Evolutionary conservation across 2,888 invertebrate genomes (phyloP), one percentile per base, ranked within the genome.

Genomic region (Clostera curtula): DNA sequence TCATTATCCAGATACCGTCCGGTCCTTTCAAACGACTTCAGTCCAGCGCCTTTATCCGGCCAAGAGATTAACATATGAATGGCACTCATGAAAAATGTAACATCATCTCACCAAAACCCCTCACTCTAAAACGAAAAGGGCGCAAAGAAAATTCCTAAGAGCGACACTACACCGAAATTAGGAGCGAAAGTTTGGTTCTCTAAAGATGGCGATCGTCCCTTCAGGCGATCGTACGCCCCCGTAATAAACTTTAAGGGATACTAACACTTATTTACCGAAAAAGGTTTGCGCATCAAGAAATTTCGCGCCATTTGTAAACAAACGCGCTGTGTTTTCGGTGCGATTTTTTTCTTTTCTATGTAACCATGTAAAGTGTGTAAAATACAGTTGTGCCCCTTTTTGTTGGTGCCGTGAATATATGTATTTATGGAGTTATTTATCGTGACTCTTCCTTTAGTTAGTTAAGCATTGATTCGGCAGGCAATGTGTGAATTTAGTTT

Each of bases 231-330:
- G 17, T 29, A 23, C 31, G 25, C 40, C 32, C 30, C 47, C 27
- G 39, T 44, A 45, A 50, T 50, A 54, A 49, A 55, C 50, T 40
- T 36, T 36, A 40, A 36, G 37, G 35, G 43, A 55, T 51, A 56
- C 46, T 44, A 40, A 31, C 45, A 38, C 27, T 48, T 45, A 54
- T 58, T 56, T 52, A 49, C 48, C 41, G 43, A 47, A 56, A 62
- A 61, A 55, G 60, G 60, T 56, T 54, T 45, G 34, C 33, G 42
- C 52, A 56, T 62, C 64, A 65, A 65, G 59, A 64, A 48, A 63
- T 62, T 57, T 63, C 49, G 49, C 56, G 32, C 55, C 59, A 64
- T 66, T 64, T 58, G 56, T 52, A 65, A 51, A 65, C 64, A 66
- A 61, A 64, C 45, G 46, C 15, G 33, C 33, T 35, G 24, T n/a